These are phyloP conservation scores for Diorhabda carinulata DNA, from an alignment of 1,140 invertebrate species.

Conservation along the genomic window DNA sequence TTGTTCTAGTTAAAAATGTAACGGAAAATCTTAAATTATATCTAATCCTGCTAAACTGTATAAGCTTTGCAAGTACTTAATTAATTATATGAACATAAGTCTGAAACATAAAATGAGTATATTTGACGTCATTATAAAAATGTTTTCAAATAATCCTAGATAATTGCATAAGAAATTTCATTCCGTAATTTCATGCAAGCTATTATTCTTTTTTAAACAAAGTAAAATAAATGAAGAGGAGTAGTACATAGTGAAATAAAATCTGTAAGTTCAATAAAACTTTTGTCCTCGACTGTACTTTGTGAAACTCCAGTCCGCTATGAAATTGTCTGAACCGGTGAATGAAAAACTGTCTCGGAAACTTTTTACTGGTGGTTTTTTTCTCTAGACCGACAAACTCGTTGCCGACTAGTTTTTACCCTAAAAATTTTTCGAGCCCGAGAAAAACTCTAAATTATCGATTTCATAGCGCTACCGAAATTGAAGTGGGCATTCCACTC, in stretches of 20 bases:
- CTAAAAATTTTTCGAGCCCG: constrained; percentile 37
- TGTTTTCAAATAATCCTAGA: too few species aligned
- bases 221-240: too few species aligned
- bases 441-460: constrained; percentile 41
- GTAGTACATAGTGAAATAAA: neutral
- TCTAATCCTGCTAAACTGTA: too few species aligned
- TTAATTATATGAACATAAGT: too few species aligned
- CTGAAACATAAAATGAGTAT: too few species aligned
- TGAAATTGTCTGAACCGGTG: constrained; percentile 23
- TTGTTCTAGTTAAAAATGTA: too few species aligned
- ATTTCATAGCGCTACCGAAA: constrained; percentile 38
- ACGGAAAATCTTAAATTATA: too few species aligned
- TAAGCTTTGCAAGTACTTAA: too few species aligned
- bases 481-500: constrained; percentile 38
- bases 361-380: constrained; percentile 38
- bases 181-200: too few species aligned
- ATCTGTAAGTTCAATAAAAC: constrained; percentile 9
- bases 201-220: too few species aligned
- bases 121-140: too few species aligned
- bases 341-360: constrained; percentile 42
- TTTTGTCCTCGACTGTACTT: constrained; percentile 13
- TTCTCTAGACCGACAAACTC: constrained; percentile 36
- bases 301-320: constrained; percentile 20
- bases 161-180: too few species aligned
- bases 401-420: constrained; percentile 42